These are phyloP conservation scores for Temnothorax nylanderi DNA, from an alignment of 1,140 invertebrate genomes.

Conservation along the genomic window DNA sequence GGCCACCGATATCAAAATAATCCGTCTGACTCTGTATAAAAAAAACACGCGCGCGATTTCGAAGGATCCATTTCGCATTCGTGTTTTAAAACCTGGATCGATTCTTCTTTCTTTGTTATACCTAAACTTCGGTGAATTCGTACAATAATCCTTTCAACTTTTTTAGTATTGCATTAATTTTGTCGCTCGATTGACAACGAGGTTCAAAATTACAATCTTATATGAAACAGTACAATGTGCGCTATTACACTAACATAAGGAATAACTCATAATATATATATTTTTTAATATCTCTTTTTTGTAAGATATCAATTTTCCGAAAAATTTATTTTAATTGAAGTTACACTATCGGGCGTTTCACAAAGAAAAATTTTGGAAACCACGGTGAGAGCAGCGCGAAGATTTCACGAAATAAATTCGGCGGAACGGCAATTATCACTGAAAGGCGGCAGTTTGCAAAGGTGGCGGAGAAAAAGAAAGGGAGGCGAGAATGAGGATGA, in stretches of 20 bases:
- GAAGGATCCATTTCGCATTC: background rate
- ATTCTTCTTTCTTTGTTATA: background rate
- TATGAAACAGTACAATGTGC: background rate
- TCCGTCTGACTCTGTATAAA: background rate
- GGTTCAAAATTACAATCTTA: background rate
- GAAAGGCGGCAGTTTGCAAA: background rate
- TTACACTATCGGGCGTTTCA: background rate
- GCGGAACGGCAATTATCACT: constrained; percentile 34
- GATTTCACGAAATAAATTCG: constrained; percentile 53
- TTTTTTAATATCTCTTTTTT: background rate
- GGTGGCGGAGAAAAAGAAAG: background rate
- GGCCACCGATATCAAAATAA: background rate
- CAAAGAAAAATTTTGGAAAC: background rate
- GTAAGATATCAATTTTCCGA: background rate
- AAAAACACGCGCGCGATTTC: background rate
- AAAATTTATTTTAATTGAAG: background rate
- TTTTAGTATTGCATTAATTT: background rate
- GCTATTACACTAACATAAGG: background rate
- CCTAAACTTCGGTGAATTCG: background rate
- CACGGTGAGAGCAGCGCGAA: background rate
- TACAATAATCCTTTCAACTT: background rate
- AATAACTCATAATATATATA: background rate
- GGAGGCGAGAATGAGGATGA: background rate
- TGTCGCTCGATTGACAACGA: background rate
- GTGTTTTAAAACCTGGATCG: background rate